phyloP scores from a whole-genome alignment of 2,888 invertebrate genomes.

The Tinea semifulvella region DNA sequence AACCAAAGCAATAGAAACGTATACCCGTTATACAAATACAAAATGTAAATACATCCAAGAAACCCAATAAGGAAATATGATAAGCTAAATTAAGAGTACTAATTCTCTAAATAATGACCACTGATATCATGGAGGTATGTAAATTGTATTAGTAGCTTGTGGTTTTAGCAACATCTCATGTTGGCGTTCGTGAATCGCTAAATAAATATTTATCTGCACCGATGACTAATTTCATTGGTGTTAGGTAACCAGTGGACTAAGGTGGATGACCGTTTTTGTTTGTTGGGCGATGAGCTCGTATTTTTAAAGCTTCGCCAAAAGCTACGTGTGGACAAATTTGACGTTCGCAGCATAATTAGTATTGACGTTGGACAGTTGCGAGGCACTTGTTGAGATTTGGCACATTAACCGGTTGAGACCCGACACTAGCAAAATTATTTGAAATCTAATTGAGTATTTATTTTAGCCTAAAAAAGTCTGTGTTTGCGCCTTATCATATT shows the following conservation, averaged over 20 bases:
- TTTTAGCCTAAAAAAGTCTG: background rate
- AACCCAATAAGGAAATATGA: too few species aligned
- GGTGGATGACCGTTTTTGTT: conserved; percentile 56
- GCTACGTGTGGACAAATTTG: conserved; percentile 29
- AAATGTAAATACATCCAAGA: too few species aligned
- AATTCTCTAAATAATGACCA: too few species aligned
- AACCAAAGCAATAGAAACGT: too few species aligned
- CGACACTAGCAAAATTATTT: conserved; percentile 12
- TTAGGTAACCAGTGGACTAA: conserved; percentile 42
- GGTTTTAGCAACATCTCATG: background rate
- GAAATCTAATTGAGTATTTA: background rate
- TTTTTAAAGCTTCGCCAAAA: conserved; percentile 31
- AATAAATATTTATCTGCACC: conserved; percentile 43
- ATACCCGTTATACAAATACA: too few species aligned
- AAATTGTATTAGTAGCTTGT: background rate
- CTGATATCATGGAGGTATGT: too few species aligned
- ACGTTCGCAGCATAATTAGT: conserved; percentile 23
- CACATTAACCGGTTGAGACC: conserved; percentile 32
- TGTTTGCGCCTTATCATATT: too few species aligned
- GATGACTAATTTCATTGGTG: conserved; percentile 48
- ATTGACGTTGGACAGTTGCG: conserved; percentile 24
- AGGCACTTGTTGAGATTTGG: conserved; percentile 25
- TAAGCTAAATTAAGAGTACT: too few species aligned
- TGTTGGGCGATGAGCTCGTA: conserved; percentile 39
- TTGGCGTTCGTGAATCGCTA: conserved; percentile 29